Conservation (phyloP, 2,888 invertebrate species). For the Digitonthophagus gazella region DNA sequence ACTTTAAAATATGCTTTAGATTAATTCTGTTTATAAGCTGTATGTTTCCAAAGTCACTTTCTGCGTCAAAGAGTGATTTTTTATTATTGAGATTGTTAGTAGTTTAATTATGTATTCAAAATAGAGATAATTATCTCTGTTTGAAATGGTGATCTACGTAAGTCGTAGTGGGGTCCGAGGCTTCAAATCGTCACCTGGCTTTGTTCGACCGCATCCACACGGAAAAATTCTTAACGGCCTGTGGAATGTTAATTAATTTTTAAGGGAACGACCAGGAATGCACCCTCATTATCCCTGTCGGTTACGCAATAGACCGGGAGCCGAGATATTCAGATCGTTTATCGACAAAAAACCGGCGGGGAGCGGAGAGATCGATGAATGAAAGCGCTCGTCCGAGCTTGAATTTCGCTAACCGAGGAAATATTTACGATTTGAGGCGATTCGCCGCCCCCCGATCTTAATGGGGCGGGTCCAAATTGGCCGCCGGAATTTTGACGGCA, state of each 20-base stretch:
- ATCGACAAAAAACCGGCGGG: neutral
- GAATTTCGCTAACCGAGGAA: neutral
- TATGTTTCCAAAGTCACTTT: no score
- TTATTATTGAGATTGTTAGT: no score
- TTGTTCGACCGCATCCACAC: neutral
- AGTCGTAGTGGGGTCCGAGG: neutral
- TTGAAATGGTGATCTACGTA: neutral
- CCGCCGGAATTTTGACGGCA: neutral
- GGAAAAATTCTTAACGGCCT: neutral
- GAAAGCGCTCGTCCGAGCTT: no score
- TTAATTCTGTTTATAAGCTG: no score
- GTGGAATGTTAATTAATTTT: conserved; percentile 10
- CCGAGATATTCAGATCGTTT: conserved; percentile 7
- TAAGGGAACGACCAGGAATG: conserved; percentile 7
- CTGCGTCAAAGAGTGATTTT: no score
- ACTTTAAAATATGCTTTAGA: no score
- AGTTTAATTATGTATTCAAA: no score
- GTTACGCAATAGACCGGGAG: conserved; percentile 7
- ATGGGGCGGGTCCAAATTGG: neutral
- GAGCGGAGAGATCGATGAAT: conserved; percentile 9
- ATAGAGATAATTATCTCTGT: neutral
- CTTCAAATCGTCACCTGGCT: neutral
- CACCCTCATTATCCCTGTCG: conserved; percentile 13
- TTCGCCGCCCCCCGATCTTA: neutral
- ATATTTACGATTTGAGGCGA: conserved; percentile 11